Evolutionary conservation across 2,888 invertebrate species (phyloP).

Genomic region (Acanthoscelides obtectus): DNA sequence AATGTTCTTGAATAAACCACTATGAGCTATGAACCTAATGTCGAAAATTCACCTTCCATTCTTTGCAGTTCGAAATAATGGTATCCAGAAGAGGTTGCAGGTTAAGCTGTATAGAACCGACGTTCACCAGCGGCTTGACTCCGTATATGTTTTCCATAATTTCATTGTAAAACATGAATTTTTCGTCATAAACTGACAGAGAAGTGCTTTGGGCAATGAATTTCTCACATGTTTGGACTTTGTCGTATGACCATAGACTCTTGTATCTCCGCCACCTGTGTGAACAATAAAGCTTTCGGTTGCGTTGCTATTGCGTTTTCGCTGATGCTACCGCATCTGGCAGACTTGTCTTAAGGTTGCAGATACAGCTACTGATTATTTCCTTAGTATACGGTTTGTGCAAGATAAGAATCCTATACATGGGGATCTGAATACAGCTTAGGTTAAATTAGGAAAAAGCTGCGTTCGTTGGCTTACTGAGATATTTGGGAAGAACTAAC

Average conservation of each 20-base stretch:
- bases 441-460: too few species aligned
- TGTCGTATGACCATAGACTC: constrained; percentile 74
- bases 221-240: constrained; percentile 67
- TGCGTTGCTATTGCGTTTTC: too few species aligned
- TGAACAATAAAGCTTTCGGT: constrained; percentile 11
- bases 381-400: too few species aligned
- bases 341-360: too few species aligned
- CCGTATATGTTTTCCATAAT: constrained; percentile 54
- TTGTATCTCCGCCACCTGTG: constrained; percentile 68
- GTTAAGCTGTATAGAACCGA: constrained; percentile 70
- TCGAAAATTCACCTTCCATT: constrained; percentile 62
- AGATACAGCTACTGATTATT: too few species aligned
- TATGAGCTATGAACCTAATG: too few species aligned
- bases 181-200: constrained; percentile 71
- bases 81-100: constrained; percentile 64
- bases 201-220: constrained; percentile 65
- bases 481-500: too few species aligned
- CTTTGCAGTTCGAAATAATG: constrained; percentile 67
- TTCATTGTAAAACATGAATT: constrained; percentile 77
- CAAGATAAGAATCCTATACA: too few species aligned
- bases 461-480: too few species aligned
- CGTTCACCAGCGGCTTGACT: constrained; percentile 58
- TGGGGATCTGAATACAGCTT: too few species aligned
- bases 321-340: too few species aligned
- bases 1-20: too few species aligned